These are phyloP conservation scores for Dysdera silvatica DNA, from an alignment of 1,140 invertebrate genomes.

Conservation along the genomic window DNA sequence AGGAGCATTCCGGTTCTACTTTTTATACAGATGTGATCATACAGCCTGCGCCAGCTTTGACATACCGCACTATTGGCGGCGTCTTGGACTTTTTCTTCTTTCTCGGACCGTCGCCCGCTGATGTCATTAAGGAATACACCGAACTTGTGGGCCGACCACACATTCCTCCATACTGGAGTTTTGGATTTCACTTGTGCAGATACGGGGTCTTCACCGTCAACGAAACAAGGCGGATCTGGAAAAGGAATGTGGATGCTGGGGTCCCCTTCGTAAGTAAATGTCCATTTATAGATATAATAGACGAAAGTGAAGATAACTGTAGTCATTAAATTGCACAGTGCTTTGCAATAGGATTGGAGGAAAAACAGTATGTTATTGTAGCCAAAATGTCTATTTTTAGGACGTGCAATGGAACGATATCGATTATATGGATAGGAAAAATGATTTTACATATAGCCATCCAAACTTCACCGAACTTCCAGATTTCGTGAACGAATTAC, in stretches of 20 bases:
- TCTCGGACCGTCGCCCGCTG: conserved; percentile 58
- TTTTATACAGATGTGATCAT: conserved; percentile 53
- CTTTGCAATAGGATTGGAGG: background rate
- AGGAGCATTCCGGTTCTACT: too few species aligned
- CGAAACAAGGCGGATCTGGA: conserved; percentile 50
- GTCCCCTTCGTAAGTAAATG: conserved; percentile 40
- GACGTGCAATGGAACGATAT: conserved; percentile 47
- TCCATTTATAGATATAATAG: background rate
- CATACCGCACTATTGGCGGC: conserved; percentile 65
- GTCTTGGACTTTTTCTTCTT: conserved; percentile 67
- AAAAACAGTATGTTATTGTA: background rate
- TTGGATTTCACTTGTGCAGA: conserved; percentile 51
- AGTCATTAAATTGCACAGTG: background rate
- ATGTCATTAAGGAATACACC: conserved; percentile 49
- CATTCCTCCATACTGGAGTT: conserved; percentile 48
- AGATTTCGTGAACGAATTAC: conserved; percentile 42
- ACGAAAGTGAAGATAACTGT: background rate
- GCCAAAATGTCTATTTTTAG: background rate
- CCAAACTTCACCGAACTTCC: conserved; percentile 40
- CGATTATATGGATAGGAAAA: conserved; percentile 43
- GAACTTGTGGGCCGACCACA: conserved; percentile 37
- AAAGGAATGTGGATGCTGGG: conserved; percentile 38
- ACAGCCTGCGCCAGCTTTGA: conserved; percentile 66
- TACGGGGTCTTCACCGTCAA: conserved; percentile 61
- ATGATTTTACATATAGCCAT: conserved; percentile 45